phyloP scores from a whole-genome alignment of 1,140 invertebrate species.

The Rhynchophorus ferrugineus region DNA sequence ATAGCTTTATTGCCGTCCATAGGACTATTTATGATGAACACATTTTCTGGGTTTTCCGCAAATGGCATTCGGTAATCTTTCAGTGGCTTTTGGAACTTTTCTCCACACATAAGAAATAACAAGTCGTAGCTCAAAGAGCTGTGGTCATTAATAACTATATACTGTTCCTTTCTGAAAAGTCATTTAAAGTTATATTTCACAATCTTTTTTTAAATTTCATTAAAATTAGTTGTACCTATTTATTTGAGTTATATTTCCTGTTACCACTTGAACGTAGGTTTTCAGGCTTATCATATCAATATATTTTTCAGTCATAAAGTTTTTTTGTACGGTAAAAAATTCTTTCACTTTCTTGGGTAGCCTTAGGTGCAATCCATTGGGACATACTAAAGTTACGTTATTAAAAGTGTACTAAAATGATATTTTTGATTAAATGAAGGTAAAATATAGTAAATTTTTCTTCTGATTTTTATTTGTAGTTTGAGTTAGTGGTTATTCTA shows the following conservation, averaged over 20 bases:
- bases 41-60: constrained; percentile 47
- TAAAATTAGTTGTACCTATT: constrained; percentile 9
- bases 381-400: constrained; percentile 56
- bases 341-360: constrained; percentile 36
- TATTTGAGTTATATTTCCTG: constrained; percentile 26
- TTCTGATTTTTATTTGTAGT: no score
- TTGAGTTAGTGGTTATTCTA: no score
- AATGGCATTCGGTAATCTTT: constrained; percentile 38
- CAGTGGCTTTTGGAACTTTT: constrained; percentile 50
- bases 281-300: constrained; percentile 44
- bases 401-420: constrained; percentile 42
- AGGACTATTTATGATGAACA: constrained; percentile 51
- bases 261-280: constrained; percentile 46
- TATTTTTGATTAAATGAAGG: no score
- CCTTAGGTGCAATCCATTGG: constrained; percentile 48
- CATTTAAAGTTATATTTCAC: no score
- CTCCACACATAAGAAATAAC: constrained; percentile 51
- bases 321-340: constrained; percentile 44
- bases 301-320: constrained; percentile 46
- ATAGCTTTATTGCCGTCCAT: constrained; percentile 42
- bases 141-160: constrained; percentile 46
- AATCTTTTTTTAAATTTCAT: no score
- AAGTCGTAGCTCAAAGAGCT: constrained; percentile 52
- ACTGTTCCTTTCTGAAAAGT: constrained; percentile 48
- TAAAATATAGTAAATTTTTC: no score